phyloP scores from a whole-genome alignment of 2,113 vertebrate genomes.

The Siniperca chuatsi region DNA sequence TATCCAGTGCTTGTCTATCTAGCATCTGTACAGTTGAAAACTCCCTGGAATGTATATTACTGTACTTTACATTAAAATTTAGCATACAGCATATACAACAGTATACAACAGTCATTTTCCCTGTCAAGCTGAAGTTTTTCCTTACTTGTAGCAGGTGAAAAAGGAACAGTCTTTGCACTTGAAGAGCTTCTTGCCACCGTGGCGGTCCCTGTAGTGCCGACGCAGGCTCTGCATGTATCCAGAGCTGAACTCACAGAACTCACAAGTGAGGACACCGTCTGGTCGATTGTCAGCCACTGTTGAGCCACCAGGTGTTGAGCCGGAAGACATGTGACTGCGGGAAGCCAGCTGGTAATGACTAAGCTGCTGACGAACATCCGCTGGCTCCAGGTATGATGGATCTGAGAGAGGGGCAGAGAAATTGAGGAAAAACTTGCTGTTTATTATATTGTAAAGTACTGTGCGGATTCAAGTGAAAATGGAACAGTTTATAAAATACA shows the following conservation, averaged over 20 bases:
- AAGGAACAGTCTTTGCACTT: slow-evolving; percentile 99
- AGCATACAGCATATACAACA: not conserved
- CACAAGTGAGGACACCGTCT: slow-evolving; percentile 92
- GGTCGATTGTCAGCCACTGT: slow-evolving; percentile 80
- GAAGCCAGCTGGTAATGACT: slow-evolving; percentile 95
- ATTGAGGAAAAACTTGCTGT: not conserved
- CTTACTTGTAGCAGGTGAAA: slow-evolving; percentile 99
- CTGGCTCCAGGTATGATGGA: slow-evolving; percentile 91
- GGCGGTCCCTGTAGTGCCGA: slow-evolving; percentile 97
- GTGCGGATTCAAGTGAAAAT: not conserved
- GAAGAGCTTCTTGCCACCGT: slow-evolving; percentile 98
- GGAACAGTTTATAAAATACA: not conserved
- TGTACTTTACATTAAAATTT: not conserved
- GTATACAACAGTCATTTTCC: not conserved
- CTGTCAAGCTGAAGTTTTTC: not conserved
- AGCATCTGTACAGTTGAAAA: not conserved
- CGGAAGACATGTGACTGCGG: slow-evolving; percentile 88
- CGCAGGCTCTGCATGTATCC: slow-evolving; percentile 99
- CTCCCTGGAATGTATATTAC: not conserved
- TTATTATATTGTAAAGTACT: not conserved
- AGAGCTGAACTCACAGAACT: slow-evolving; percentile 99
- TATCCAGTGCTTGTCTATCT: not conserved
- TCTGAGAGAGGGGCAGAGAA: slow-evolving; percentile 74
- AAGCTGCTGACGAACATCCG: slow-evolving; percentile 95
- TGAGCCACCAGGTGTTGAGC: slow-evolving; percentile 75